Percentiles rank a stretch among this genome's conserved stretches.
Conservation (phyloP, 2,113 vertebrate species). For the Eulacestoma nigropectus region DNA sequence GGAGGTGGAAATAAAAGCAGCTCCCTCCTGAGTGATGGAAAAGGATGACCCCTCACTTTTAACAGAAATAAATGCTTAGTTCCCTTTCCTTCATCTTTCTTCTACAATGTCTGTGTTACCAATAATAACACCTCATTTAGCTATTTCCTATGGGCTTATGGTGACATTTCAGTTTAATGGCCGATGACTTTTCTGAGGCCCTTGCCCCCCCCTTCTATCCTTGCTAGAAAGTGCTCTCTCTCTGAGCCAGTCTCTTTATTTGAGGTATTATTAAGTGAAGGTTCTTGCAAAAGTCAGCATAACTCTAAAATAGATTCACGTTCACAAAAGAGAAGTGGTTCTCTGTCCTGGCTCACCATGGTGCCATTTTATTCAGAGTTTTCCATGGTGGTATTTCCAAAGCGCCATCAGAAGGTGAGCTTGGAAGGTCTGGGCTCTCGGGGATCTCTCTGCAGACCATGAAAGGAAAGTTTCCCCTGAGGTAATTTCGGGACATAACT, state of each 20-base stretch:
- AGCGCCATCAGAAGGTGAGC: neutral
- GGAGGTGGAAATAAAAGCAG: neutral
- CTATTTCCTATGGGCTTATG: neutral
- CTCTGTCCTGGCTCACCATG: neutral
- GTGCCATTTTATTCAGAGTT: neutral
- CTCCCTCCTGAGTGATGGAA: neutral
- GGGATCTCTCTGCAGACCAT: neutral
- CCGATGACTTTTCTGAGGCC: neutral
- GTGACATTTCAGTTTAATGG: conserved; percentile 26
- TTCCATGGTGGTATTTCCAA: neutral
- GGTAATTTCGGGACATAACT: neutral
- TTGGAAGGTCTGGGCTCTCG: neutral
- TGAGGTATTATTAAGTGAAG: conserved; percentile 10
- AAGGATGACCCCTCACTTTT: neutral
- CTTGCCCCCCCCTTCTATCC: neutral
- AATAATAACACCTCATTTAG: neutral
- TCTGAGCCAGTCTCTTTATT: neutral
- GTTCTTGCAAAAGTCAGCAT: conserved; percentile 27
- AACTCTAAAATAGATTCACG: neutral
- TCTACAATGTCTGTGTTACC: neutral
- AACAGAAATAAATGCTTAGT: neutral
- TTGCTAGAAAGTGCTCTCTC: neutral
- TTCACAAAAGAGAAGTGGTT: neutral
- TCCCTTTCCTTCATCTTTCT: neutral
- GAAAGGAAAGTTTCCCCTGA: neutral